Evolutionary conservation across 2,888 invertebrate genomes (phyloP).

Genomic region (Acanthosoma haemorrhoidale): DNA sequence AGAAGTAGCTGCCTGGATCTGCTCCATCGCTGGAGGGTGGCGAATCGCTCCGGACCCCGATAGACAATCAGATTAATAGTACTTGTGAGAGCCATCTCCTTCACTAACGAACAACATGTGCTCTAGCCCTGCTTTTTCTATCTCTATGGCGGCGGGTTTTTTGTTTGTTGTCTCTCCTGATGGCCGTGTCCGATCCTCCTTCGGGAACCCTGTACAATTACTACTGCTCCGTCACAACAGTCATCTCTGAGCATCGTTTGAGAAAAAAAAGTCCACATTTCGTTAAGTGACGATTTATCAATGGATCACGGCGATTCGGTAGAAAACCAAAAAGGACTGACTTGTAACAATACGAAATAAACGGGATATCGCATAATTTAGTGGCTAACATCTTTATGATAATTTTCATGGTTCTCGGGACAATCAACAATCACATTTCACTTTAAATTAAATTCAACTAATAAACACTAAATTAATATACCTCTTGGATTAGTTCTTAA

Average conservation of each 20-base stretch:
- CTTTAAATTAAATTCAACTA: too few species aligned
- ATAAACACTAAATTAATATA: too few species aligned
- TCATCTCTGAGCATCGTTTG: background rate
- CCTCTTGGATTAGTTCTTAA: too few species aligned
- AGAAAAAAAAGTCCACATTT: too few species aligned
- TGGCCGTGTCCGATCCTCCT: background rate
- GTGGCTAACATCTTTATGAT: too few species aligned
- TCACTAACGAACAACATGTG: conserved; percentile 14
- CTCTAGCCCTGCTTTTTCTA: background rate
- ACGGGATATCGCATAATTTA: too few species aligned
- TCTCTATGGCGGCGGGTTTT: background rate
- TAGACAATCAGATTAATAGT: background rate
- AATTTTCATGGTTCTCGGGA: too few species aligned
- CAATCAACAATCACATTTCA: too few species aligned
- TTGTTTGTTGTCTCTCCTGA: background rate
- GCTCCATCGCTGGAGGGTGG: background rate
- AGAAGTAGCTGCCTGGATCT: background rate
- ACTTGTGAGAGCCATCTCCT: background rate
- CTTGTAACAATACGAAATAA: too few species aligned
- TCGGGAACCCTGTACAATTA: background rate
- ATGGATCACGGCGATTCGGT: too few species aligned
- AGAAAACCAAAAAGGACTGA: too few species aligned
- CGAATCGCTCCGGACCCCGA: background rate
- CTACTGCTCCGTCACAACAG: background rate
- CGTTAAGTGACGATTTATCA: too few species aligned